A percentile compares a stretch with the other conserved stretches of the same genome.
phyloP scores from a whole-genome alignment of 2,888 invertebrate species.

The Chrysina gloriosa region DNA sequence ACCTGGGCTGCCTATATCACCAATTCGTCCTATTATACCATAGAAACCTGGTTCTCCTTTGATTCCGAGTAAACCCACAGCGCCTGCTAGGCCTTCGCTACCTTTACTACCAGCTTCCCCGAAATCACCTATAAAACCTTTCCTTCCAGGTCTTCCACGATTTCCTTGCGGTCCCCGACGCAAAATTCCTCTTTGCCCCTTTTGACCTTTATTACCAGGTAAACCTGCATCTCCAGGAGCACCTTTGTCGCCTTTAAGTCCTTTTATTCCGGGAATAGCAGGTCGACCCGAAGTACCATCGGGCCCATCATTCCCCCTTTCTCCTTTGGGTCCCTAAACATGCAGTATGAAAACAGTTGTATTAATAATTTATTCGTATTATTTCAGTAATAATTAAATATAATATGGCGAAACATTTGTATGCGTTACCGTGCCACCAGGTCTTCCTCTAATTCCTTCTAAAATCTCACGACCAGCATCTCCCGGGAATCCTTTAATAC shows the following conservation, averaged over 20 bases:
- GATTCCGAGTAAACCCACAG: slow-evolving; percentile 55
- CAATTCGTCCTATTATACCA: slow-evolving; percentile 46
- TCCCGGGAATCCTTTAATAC: slow-evolving; percentile 69
- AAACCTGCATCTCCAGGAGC: slow-evolving; percentile 58
- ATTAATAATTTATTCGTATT: not conserved
- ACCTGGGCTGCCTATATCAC: slow-evolving; percentile 55
- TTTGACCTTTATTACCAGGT: slow-evolving; percentile 53
- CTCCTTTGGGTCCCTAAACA: slow-evolving; percentile 58
- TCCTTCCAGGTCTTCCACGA: slow-evolving; percentile 60
- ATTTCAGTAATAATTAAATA: not conserved
- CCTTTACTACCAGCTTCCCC: slow-evolving; percentile 62
- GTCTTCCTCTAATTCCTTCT: slow-evolving; percentile 64
- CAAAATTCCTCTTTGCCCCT: slow-evolving; percentile 59
- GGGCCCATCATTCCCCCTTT: slow-evolving; percentile 61
- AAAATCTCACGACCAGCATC: slow-evolving; percentile 68
- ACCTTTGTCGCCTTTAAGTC: slow-evolving; percentile 59
- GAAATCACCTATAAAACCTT: slow-evolving; percentile 57
- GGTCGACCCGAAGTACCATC: slow-evolving; percentile 60
- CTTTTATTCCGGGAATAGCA: slow-evolving; percentile 60
- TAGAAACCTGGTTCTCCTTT: slow-evolving; percentile 58
- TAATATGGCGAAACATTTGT: not conserved
- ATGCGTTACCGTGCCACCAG: slow-evolving; percentile 55
- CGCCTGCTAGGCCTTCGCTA: slow-evolving; percentile 56
- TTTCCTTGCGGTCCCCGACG: slow-evolving; percentile 59
- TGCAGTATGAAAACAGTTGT: not conserved